Percentiles rank a stretch among this genome's conserved stretches.
phyloP scores from a whole-genome alignment of 2,113 vertebrate species.

The Aegypius monachus region DNA sequence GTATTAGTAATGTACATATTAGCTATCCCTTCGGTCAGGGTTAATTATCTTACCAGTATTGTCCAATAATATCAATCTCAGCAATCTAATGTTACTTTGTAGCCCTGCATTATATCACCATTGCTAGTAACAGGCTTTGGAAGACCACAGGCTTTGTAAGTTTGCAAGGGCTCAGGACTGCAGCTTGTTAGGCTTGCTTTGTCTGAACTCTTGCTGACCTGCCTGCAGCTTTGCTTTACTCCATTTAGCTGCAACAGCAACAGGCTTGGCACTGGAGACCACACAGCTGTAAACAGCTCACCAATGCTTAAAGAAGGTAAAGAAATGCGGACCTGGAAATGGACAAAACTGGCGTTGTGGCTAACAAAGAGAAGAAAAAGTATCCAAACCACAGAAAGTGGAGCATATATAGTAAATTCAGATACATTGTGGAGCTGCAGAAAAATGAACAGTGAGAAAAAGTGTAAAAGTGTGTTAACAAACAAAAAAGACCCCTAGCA shows the following conservation, averaged over 20 bases:
- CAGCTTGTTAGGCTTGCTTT: fast-evolving
- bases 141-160: background rate
- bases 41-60: background rate
- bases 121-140: background rate
- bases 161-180: background rate
- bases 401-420: background rate
- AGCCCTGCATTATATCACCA: background rate
- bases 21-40: background rate
- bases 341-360: background rate
- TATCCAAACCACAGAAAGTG: background rate
- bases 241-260: background rate
- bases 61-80: background rate
- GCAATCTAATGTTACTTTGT: background rate
- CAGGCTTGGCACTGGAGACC: background rate
- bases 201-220: background rate
- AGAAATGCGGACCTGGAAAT: background rate
- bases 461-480: background rate
- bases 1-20: background rate
- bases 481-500: background rate
- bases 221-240: background rate
- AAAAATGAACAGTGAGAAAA: background rate
- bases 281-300: background rate
- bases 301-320: background rate
- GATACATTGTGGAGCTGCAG: background rate
- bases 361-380: background rate